Conservation (phyloP, 92 coral and sea anemone species). For the Zoanthus sansibaricus region DNA sequence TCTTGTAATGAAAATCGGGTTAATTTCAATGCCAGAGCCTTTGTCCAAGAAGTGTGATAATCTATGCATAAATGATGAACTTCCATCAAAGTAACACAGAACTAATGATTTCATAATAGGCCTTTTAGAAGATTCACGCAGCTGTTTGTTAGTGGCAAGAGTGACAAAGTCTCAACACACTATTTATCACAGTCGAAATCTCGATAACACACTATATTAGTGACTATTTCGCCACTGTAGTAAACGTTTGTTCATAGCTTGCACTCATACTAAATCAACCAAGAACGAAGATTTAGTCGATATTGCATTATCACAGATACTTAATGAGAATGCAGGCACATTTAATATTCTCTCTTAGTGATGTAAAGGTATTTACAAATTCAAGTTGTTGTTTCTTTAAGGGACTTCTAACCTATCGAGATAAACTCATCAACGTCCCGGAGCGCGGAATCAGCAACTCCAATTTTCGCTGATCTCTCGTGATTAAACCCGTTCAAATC, state of each 20-base stretch:
- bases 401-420: conserved; percentile 79
- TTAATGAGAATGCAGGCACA: conserved; percentile 86
- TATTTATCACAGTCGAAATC: conserved; percentile 44
- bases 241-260: conserved; percentile 22
- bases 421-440: conserved; percentile 96
- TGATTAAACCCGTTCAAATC: conserved; percentile 88
- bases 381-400: conserved; percentile 81
- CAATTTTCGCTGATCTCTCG: conserved; percentile 88
- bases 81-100: conserved; percentile 85
- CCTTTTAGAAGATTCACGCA: conserved; percentile 76
- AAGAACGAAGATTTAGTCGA: conserved; percentile 68
- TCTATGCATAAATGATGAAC: conserved; percentile 94
- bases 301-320: conserved; percentile 92
- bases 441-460: conserved; percentile 82
- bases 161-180: conserved; percentile 52
- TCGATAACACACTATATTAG: conserved; percentile 21
- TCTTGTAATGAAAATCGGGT: conserved; percentile 68
- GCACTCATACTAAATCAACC: conserved; percentile 58
- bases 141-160: conserved; percentile 56
- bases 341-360: conserved; percentile 72
- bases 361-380: conserved; percentile 93
- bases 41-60: conserved; percentile 86
- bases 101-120: conserved; percentile 93
- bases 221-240: background rate
- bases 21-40: conserved; percentile 83